Conservation (phyloP, 2,113 vertebrate species). For the Sporophila hypoxantha region DNA sequence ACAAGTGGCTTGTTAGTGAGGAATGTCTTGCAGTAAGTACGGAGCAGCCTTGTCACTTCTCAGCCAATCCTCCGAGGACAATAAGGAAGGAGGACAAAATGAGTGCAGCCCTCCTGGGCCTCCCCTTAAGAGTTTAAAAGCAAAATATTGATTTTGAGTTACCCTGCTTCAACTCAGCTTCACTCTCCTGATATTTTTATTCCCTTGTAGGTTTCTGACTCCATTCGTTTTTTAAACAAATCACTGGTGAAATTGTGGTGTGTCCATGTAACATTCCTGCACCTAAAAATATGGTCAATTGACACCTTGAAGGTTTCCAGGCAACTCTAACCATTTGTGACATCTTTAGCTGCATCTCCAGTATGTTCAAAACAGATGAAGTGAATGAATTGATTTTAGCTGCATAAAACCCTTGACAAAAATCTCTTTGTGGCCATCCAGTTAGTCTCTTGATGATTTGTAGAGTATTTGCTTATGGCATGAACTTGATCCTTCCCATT, state of each 20-base stretch:
- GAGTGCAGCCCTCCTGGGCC: slow-evolving; percentile 80
- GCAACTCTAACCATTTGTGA: slow-evolving; percentile 83
- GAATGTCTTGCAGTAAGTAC: slow-evolving; percentile 64
- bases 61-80: slow-evolving; percentile 75
- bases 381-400: slow-evolving; percentile 78
- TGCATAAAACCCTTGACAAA: slow-evolving; percentile 68
- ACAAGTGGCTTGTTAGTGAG: slow-evolving; percentile 74
- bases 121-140: slow-evolving; percentile 86
- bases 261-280: slow-evolving; percentile 71
- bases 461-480: slow-evolving; percentile 58
- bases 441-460: slow-evolving; percentile 72
- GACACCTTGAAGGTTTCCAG: slow-evolving; percentile 76
- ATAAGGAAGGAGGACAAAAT: slow-evolving; percentile 76
- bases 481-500: slow-evolving; percentile 51
- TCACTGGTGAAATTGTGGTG: slow-evolving; percentile 71
- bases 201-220: slow-evolving; percentile 78
- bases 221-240: slow-evolving; percentile 75
- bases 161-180: slow-evolving; percentile 81
- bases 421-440: slow-evolving; percentile 68
- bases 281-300: slow-evolving; percentile 80
- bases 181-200: slow-evolving; percentile 75
- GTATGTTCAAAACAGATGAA: slow-evolving; percentile 70
- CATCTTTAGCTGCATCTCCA: slow-evolving; percentile 67
- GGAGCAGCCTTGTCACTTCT: slow-evolving; percentile 68
- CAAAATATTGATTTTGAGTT: slow-evolving; percentile 90